These are phyloP conservation scores for Bergia sp. DNA, from an alignment of 92 coral and sea anemone genomes.

Conservation along the genomic window DNA sequence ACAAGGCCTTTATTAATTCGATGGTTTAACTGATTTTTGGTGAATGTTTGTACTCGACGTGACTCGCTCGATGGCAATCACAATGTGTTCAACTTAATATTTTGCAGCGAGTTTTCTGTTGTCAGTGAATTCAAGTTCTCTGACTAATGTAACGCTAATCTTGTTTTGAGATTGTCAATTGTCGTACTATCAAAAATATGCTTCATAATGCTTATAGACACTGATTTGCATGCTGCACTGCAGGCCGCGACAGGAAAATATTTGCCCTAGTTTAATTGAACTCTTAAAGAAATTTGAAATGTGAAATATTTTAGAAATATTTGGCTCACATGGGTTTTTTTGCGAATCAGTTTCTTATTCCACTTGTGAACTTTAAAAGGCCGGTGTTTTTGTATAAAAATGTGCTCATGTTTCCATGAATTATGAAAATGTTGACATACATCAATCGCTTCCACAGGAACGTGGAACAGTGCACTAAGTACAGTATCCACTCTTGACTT, in stretches of 20 bases:
- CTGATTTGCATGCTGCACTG: background rate
- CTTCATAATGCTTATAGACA: too few relatives aligned
- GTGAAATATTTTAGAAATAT: background rate
- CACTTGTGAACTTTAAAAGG: conserved; percentile 1
- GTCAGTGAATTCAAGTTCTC: conserved; percentile 20
- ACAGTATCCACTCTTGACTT: conserved; percentile 7
- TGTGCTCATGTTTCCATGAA: background rate
- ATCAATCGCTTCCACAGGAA: conserved; percentile 8
- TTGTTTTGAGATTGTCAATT: background rate
- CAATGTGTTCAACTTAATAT: conserved; percentile 10
- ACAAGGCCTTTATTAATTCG: conserved; percentile 24
- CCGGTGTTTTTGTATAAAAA: background rate
- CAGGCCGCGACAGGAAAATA: background rate
- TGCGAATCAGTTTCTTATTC: background rate
- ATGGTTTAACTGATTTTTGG: conserved; percentile 21
- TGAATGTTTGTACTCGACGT: background rate
- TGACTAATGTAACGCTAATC: background rate
- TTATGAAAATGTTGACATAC: conserved; percentile 13
- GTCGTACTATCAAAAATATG: background rate
- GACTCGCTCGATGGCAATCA: background rate
- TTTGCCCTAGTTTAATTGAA: background rate
- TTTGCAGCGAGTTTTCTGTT: conserved; percentile 16
- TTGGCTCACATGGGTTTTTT: background rate
- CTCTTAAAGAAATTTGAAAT: background rate
- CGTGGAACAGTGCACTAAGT: background rate